phyloP scores from a whole-genome alignment of 2,113 vertebrate genomes.

The Desmodus rotundus region DNA sequence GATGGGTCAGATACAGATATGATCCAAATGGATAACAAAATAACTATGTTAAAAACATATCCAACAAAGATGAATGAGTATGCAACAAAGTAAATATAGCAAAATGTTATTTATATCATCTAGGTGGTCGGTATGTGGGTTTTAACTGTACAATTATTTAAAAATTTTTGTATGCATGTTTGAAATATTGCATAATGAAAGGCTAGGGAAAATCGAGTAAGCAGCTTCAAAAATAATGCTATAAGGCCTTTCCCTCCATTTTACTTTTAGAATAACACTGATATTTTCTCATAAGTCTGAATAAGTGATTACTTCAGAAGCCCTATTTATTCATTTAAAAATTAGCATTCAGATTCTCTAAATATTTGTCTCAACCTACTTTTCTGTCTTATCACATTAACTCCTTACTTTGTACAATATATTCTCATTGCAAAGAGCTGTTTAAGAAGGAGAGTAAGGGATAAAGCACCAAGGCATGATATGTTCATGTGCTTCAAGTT shows the following conservation, averaged over 20 bases:
- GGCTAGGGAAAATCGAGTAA: neutral
- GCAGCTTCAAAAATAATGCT: neutral
- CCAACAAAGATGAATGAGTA: neutral
- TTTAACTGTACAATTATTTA: neutral
- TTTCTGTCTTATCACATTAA: constrained; percentile 10
- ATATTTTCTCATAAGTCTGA: neutral
- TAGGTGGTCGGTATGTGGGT: neutral
- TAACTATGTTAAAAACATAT: neutral
- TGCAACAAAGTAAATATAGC: neutral
- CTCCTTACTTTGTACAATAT: neutral
- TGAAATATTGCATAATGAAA: neutral
- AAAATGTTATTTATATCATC: neutral
- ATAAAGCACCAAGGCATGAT: neutral
- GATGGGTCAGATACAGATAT: neutral
- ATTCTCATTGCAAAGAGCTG: neutral
- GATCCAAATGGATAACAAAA: neutral
- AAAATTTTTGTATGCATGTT: neutral
- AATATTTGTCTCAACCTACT: constrained; percentile 18
- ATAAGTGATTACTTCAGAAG: neutral
- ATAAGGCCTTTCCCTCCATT: neutral
- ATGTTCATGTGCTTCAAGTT: constrained; percentile 1
- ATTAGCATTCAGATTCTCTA: neutral
- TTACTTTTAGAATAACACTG: neutral
- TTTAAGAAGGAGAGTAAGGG: neutral
- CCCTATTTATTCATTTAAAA: neutral